These are phyloP conservation scores for Drosophila parabipectinata DNA, from an alignment of 1,140 invertebrate genomes.

Conservation along the genomic window DNA sequence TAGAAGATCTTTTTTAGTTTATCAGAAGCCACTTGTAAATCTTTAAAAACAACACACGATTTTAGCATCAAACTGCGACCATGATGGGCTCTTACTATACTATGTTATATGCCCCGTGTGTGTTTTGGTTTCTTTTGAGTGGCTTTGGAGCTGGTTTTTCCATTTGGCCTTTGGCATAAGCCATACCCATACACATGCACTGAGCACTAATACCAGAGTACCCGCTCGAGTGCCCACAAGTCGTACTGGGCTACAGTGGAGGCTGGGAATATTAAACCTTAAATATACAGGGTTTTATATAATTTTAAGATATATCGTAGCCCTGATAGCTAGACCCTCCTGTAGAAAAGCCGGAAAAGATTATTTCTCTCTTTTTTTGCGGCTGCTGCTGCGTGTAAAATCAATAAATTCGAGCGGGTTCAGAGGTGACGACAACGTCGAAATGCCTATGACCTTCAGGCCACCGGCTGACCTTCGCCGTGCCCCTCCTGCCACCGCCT, in stretches of 20 bases:
- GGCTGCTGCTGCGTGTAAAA: constrained; percentile 60
- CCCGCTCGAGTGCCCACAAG: constrained; percentile 29
- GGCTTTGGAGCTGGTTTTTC: constrained; percentile 42
- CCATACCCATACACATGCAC: constrained; percentile 11
- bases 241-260: constrained; percentile 28
- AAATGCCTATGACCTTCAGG: constrained; percentile 74
- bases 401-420: constrained; percentile 80
- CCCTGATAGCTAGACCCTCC: no score
- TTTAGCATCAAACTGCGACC: constrained; percentile 36
- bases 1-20: constrained; percentile 36
- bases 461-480: constrained; percentile 59
- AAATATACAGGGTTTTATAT: not conserved
- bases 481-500: constrained; percentile 15
- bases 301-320: no score
- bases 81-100: constrained; percentile 23
- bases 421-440: constrained; percentile 74
- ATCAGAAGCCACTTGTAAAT: constrained; percentile 20
- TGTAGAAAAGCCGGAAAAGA: not conserved
- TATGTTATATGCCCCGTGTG: not conserved
- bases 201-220: constrained; percentile 7
- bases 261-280: not conserved
- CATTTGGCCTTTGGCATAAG: constrained; percentile 47
- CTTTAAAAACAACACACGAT: constrained; percentile 20
- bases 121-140: constrained; percentile 11
- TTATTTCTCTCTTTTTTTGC: constrained; percentile 38